These are phyloP conservation scores for Papilio aristodemus DNA, from an alignment of 1,140 invertebrate species.

Conservation along the genomic window DNA sequence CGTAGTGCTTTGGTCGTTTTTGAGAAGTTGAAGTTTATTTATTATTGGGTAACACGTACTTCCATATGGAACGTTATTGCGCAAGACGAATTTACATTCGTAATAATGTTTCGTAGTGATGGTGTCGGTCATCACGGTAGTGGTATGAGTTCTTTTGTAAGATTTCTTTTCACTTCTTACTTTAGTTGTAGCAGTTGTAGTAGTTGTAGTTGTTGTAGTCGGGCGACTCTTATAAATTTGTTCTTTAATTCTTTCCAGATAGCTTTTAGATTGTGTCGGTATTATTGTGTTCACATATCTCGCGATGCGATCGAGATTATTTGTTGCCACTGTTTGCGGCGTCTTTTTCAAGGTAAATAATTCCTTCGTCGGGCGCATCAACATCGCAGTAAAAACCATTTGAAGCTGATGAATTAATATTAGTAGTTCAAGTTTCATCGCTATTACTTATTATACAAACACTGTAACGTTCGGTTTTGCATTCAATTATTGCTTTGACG, in stretches of 20 bases:
- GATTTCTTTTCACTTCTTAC: no score
- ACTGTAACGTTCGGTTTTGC: neutral
- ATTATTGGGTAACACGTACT: slow-evolving; percentile 5
- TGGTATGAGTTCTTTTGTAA: neutral
- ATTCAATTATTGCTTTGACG: neutral
- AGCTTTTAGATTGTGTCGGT: neutral
- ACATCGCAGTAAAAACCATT: neutral
- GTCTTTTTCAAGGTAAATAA: neutral
- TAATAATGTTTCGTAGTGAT: neutral
- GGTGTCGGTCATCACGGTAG: neutral
- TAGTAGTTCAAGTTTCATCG: neutral
- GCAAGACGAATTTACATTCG: slow-evolving; percentile 8
- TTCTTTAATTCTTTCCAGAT: slow-evolving; percentile 2
- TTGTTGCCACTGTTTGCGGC: neutral
- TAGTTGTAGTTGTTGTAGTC: neutral
- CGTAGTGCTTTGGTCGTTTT: neutral
- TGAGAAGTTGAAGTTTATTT: neutral
- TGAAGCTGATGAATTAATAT: neutral
- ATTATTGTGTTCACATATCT: neutral
- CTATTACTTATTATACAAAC: neutral
- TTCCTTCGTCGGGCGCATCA: slow-evolving; percentile 6
- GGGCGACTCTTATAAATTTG: slow-evolving; percentile 1
- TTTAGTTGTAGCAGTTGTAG: neutral
- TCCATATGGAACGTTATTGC: slow-evolving; percentile 14
- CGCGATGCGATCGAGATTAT: neutral